These are phyloP conservation scores for Drosophila aff. DNA, from an alignment of 1,140 invertebrate genomes.

Conservation along the genomic window DNA sequence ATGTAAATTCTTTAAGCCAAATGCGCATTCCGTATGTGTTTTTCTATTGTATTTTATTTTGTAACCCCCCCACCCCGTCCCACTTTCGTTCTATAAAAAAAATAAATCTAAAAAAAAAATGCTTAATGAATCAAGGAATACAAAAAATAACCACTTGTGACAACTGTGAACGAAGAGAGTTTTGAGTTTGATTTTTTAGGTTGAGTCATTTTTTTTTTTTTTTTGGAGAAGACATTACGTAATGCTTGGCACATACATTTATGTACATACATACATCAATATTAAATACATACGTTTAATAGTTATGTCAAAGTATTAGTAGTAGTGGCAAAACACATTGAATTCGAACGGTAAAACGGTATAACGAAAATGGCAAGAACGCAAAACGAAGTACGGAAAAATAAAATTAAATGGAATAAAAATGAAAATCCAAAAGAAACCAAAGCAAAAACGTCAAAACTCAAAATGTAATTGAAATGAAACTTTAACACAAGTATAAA, in stretches of 20 bases:
- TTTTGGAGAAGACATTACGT: constrained; percentile 59
- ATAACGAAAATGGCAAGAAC: constrained; percentile 34
- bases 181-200: constrained; percentile 30
- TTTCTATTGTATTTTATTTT: constrained; percentile 5
- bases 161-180: constrained; percentile 16
- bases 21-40: constrained; percentile 21
- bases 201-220: constrained; percentile 18
- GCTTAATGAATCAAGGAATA: not conserved
- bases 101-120: no score
- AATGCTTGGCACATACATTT: constrained; percentile 75
- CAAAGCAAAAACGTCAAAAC: not conserved
- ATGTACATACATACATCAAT: constrained; percentile 63
- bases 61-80: not conserved
- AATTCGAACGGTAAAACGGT: constrained; percentile 39
- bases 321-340: constrained; percentile 50
- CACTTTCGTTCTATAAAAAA: not conserved
- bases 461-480: constrained; percentile 11
- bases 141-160: constrained; percentile 7
- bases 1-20: constrained; percentile 35
- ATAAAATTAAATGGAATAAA: constrained; percentile 3
- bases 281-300: constrained; percentile 49
- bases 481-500: constrained; percentile 23
- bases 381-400: constrained; percentile 27
- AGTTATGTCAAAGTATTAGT: constrained; percentile 48
- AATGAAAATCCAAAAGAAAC: constrained; percentile 20